These are phyloP conservation scores for cat (Felis catus) DNA, from an alignment of 2,113 vertebrate genomes.

Conservation along the genomic window DNA sequence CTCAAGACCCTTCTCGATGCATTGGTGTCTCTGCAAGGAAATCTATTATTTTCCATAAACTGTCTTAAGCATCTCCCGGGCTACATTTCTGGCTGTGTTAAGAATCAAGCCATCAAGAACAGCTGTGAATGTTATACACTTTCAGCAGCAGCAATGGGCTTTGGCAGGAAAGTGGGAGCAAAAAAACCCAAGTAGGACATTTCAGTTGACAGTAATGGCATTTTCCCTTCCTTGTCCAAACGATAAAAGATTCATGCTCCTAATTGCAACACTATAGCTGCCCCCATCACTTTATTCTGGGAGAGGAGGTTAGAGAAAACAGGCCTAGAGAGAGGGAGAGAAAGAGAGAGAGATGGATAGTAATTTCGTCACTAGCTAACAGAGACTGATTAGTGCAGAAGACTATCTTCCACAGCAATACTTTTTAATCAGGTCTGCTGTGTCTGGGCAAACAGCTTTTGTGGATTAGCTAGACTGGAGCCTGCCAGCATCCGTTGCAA, in stretches of 20 bases:
- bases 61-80: slow-evolving; percentile 62
- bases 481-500: slow-evolving; percentile 34
- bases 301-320: slow-evolving; percentile 72
- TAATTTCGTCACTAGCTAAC: slow-evolving; percentile 39
- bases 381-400: slow-evolving; percentile 17
- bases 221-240: slow-evolving; percentile 76
- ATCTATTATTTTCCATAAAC: slow-evolving; percentile 68
- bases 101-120: slow-evolving; percentile 55
- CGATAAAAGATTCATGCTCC: slow-evolving; percentile 77
- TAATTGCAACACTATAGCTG: slow-evolving; percentile 74
- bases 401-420: slow-evolving; percentile 2
- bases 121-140: slow-evolving; percentile 45
- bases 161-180: slow-evolving; percentile 56
- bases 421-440: not conserved
- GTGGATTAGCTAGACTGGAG: not conserved
- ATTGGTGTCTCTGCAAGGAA: slow-evolving; percentile 52
- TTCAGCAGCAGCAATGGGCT: slow-evolving; percentile 65
- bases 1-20: slow-evolving; percentile 28
- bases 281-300: slow-evolving; percentile 70
- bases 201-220: not conserved
- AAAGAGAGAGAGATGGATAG: slow-evolving; percentile 47
- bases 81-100: slow-evolving; percentile 75
- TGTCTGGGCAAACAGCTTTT: not conserved
- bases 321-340: slow-evolving; percentile 72
- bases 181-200: slow-evolving; percentile 58